Conservation (phyloP, 2,888 invertebrate genomes). For the Rotaria macrura region DNA sequence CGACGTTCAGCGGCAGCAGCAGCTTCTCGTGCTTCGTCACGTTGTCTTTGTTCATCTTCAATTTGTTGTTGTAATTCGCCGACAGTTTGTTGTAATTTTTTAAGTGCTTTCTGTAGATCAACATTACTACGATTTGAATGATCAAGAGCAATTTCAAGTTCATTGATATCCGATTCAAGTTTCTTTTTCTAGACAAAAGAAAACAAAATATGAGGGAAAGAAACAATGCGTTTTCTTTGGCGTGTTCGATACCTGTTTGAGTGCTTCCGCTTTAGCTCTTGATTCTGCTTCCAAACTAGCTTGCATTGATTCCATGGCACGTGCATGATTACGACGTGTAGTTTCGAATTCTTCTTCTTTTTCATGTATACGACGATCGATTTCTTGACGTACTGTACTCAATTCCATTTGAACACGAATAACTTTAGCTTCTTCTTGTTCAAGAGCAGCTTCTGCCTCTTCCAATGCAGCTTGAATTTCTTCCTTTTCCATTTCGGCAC, state of each 20-base stretch:
- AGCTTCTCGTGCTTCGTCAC: conserved; percentile 94
- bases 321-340: conserved; percentile 98
- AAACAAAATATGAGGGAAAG: not conserved
- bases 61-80: conserved; percentile 85
- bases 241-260: conserved; percentile 58
- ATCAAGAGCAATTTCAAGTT: conserved; percentile 94
- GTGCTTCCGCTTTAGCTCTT: conserved; percentile 98
- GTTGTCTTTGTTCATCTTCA: conserved; percentile 93
- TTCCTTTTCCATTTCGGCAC: conserved; percentile 96
- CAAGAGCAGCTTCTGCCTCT: conserved; percentile 95
- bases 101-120: conserved; percentile 97
- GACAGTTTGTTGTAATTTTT: conserved; percentile 93
- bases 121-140: conserved; percentile 97
- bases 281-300: conserved; percentile 97
- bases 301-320: conserved; percentile 98
- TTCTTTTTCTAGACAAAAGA: conserved; percentile 85
- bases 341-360: conserved; percentile 99
- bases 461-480: conserved; percentile 96
- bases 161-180: conserved; percentile 98
- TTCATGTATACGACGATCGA: conserved; percentile 97
- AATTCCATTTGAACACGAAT: conserved; percentile 85
- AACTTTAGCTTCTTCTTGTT: conserved; percentile 95
- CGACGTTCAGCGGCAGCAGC: conserved; percentile 92
- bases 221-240: not conserved
- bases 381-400: conserved; percentile 91